Conservation (phyloP, 2,797 vertebrate species). For the Margarornis squamiger region DNA sequence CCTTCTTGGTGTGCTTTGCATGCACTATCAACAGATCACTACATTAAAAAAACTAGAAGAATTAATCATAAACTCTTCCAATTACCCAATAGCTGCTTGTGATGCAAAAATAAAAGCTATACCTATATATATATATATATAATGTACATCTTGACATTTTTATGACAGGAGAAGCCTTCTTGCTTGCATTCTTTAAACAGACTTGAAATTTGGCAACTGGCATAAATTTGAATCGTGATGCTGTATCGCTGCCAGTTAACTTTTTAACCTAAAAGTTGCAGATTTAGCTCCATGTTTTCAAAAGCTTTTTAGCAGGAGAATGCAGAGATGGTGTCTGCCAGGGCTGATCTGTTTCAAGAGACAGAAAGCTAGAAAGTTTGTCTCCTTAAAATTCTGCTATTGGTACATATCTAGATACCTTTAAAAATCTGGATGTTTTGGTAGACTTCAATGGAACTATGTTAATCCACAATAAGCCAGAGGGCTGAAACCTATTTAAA, state of each 20-base stretch:
- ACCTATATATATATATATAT: neutral
- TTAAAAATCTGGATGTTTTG: neutral
- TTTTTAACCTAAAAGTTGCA: neutral
- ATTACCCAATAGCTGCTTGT: too few relatives aligned
- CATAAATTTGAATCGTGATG: neutral
- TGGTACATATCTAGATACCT: neutral
- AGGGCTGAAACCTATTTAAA: constrained; percentile 10
- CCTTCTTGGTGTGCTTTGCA: neutral
- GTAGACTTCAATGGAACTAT: neutral
- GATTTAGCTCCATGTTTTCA: neutral
- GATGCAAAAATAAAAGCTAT: too few relatives aligned
- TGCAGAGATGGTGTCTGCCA: neutral
- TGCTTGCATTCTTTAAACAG: neutral
- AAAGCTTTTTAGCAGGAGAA: neutral
- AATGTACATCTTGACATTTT: neutral
- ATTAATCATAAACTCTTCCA: too few relatives aligned
- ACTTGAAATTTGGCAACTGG: neutral
- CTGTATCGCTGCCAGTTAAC: neutral
- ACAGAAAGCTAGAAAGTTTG: neutral
- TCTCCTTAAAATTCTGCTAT: neutral
- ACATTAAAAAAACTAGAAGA: too few relatives aligned
- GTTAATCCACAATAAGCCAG: neutral
- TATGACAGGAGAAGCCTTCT: neutral
- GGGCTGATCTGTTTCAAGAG: neutral
- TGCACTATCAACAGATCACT: too few relatives aligned